These are phyloP conservation scores for Acleris sparsana DNA, from an alignment of 2,888 invertebrate species.

Conservation along the genomic window DNA sequence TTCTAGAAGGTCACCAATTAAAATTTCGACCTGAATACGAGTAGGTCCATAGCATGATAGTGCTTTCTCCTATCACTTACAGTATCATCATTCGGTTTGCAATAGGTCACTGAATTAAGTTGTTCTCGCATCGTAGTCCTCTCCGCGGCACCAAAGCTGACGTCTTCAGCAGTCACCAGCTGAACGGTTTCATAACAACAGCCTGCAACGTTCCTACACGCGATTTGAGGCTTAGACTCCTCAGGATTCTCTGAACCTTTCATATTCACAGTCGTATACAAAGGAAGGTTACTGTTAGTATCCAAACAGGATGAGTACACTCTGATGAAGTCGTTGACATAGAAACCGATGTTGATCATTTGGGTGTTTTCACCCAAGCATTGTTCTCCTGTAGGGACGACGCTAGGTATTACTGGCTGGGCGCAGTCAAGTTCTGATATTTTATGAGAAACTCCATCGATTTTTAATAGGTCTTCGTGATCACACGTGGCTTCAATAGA, in stretches of 20 bases:
- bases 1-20: no score
- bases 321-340: slow-evolving; percentile 13
- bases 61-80: slow-evolving; percentile 1
- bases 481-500: slow-evolving; percentile 19
- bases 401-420: neutral
- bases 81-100: slow-evolving; percentile 13
- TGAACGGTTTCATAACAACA: slow-evolving; percentile 44
- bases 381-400: neutral
- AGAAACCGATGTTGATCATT: slow-evolving; percentile 12
- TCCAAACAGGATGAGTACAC: slow-evolving; percentile 28
- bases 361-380: slow-evolving; percentile 18
- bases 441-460: slow-evolving; percentile 12
- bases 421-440: slow-evolving; percentile 24
- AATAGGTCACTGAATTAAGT: slow-evolving; percentile 43
- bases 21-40: no score
- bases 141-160: slow-evolving; percentile 42
- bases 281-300: slow-evolving; percentile 8
- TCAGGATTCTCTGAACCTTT: neutral
- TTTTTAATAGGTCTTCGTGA: slow-evolving; percentile 17
- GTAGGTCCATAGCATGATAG: no score
- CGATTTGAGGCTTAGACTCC: slow-evolving; percentile 40
- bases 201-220: slow-evolving; percentile 41
- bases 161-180: slow-evolving; percentile 42
- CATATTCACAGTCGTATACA: slow-evolving; percentile 23
- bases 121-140: slow-evolving; percentile 43